phyloP scores from a whole-genome alignment of 1,140 invertebrate genomes.

The Nasonia giraulti region DNA sequence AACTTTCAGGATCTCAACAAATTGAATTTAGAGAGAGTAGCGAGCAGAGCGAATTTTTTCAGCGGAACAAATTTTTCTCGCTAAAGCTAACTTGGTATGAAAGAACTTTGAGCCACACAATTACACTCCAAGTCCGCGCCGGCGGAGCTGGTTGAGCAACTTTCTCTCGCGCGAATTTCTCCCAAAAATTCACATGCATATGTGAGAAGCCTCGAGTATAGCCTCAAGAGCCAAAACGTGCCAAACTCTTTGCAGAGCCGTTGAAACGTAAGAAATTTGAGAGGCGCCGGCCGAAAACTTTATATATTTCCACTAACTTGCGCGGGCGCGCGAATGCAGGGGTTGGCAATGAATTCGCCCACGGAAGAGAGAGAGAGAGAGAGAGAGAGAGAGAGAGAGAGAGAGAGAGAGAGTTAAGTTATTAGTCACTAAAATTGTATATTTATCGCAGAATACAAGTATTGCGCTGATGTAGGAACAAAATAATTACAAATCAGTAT shows the following conservation, averaged over 20 bases:
- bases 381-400: no score
- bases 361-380: no score
- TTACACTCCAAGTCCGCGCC: neutral
- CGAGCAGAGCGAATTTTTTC: neutral
- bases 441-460: no score
- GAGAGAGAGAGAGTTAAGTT: no score
- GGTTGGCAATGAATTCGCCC: no score
- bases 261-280: conserved; percentile 23
- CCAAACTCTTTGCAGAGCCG: conserved; percentile 25
- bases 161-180: conserved; percentile 21
- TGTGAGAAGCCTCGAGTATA: conserved; percentile 23
- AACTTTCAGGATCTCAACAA: no score
- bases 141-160: neutral
- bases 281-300: neutral
- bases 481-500: no score
- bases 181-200: conserved; percentile 38
- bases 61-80: neutral
- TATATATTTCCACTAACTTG: neutral
- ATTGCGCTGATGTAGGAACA: no score
- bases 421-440: no score
- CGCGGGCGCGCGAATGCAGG: neutral
- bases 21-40: no score
- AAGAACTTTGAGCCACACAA: conserved; percentile 2
- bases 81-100: neutral
- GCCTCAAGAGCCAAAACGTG: conserved; percentile 27